A percentile compares a stretch with the other conserved stretches of the same genome.
Evolutionary conservation across 2,797 vertebrate genomes (phyloP).

Genomic region (Argya squamiceps): DNA sequence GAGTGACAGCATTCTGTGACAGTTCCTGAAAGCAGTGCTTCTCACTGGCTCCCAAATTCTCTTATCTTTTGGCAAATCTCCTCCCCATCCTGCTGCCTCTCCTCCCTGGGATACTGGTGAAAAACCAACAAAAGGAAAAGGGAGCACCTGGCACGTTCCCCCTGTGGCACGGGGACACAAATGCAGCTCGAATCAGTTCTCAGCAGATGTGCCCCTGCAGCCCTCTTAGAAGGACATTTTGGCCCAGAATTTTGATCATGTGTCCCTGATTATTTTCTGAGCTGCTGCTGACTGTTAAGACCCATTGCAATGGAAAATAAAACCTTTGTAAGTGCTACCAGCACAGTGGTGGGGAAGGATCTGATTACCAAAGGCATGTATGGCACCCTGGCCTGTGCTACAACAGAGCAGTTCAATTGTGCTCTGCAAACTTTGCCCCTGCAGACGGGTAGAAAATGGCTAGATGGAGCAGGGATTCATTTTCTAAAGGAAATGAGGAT

Average conservation of each 20-base stretch:
- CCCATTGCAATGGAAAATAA: conserved; percentile 47
- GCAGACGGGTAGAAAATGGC: conserved; percentile 49
- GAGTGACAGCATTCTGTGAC: conserved; percentile 53
- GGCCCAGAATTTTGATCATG: neutral
- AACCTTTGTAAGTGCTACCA: neutral
- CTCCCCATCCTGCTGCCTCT: conserved; percentile 28
- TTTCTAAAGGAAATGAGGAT: conserved; percentile 70
- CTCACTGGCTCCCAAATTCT: conserved; percentile 28
- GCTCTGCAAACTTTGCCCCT: conserved; percentile 57
- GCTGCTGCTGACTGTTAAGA: conserved; percentile 53
- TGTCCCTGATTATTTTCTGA: conserved; percentile 25
- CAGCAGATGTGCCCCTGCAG: neutral
- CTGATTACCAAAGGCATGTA: neutral
- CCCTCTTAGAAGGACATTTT: neutral
- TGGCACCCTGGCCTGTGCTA: neutral
- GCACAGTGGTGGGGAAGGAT: neutral
- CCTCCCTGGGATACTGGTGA: neutral
- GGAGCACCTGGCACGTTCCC: neutral
- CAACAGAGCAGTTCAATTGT: conserved; percentile 15
- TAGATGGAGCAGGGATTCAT: conserved; percentile 58
- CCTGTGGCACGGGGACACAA: rapidly evolving
- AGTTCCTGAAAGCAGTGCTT: conserved; percentile 8
- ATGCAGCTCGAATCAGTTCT: neutral
- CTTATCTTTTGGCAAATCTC: conserved; percentile 33
- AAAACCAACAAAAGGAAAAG: neutral